A percentile compares a stretch with the other conserved stretches of the same genome.
Conservation (phyloP, 2,888 invertebrate genomes). For the Isoperla grammatica region DNA sequence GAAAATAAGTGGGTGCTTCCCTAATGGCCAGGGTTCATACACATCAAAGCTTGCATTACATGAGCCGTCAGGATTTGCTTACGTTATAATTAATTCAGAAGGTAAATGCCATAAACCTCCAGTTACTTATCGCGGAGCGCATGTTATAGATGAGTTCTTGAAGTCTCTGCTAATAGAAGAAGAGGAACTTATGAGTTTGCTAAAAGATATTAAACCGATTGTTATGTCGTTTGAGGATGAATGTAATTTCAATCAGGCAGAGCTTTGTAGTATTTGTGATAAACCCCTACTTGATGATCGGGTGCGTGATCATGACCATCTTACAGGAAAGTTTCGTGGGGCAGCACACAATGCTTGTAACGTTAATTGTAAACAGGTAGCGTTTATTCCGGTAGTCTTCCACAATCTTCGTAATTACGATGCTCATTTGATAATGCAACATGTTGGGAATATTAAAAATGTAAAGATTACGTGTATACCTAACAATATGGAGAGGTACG, state of each 20-base stretch:
- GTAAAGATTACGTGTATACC: neutral
- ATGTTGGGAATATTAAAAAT: neutral
- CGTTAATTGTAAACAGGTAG: slow-evolving; percentile 35
- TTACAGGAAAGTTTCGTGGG: slow-evolving; percentile 35
- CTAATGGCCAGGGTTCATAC: too few relatives aligned
- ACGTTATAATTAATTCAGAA: neutral
- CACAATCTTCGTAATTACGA: slow-evolving; percentile 38
- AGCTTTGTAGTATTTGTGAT: slow-evolving; percentile 34
- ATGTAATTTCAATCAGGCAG: slow-evolving; percentile 29
- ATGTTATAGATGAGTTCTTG: neutral
- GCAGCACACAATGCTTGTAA: slow-evolving; percentile 37
- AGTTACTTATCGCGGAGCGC: neutral
- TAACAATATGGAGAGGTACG: slow-evolving; percentile 29
- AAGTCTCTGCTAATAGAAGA: neutral
- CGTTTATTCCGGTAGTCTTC: slow-evolving; percentile 37
- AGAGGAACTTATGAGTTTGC: slow-evolving; percentile 8
- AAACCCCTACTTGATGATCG: too few relatives aligned
- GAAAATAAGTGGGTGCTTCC: too few relatives aligned
- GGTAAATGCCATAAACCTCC: neutral
- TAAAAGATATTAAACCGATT: slow-evolving; percentile 28
- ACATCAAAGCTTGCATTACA: neutral
- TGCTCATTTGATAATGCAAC: slow-evolving; percentile 36
- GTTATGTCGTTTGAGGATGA: slow-evolving; percentile 29
- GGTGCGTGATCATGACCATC: slow-evolving; percentile 36
- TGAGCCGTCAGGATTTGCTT: neutral